phyloP scores from a whole-genome alignment of 2,888 invertebrate genomes.

The Sipha maydis region DNA sequence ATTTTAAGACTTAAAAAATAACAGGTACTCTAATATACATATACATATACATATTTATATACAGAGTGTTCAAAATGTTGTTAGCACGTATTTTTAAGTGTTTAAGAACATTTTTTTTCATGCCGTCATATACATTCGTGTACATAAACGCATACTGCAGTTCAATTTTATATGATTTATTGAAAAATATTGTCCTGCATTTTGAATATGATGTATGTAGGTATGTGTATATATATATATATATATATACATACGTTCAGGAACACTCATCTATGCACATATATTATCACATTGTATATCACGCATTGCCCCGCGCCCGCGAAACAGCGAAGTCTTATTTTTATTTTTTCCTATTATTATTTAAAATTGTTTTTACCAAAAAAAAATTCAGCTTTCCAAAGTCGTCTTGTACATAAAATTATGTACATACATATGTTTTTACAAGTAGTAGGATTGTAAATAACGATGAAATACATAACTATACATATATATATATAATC shows the following conservation, averaged over 20 bases:
- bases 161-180: no score
- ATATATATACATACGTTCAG: neutral
- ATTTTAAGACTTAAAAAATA: no score
- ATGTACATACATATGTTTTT: conserved; percentile 38
- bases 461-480: conserved; percentile 48
- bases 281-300: neutral
- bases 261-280: neutral
- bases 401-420: conserved; percentile 55
- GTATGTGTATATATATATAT: neutral
- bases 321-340: neutral
- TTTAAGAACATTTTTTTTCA: no score
- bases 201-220: no score
- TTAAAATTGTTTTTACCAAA: neutral
- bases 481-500: conserved; percentile 30
- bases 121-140: no score
- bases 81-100: no score
- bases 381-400: conserved; percentile 60
- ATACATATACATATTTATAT: no score
- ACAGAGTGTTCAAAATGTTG: no score
- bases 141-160: no score
- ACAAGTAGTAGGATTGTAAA: conserved; percentile 52
- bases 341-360: conserved; percentile 16
- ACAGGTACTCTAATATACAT: no score
- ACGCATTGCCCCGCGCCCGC: neutral
- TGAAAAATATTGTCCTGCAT: no score